Base-by-base conservation (phyloP, 2,113 vertebrate species). In the Stigmatopora nigra region DNA sequence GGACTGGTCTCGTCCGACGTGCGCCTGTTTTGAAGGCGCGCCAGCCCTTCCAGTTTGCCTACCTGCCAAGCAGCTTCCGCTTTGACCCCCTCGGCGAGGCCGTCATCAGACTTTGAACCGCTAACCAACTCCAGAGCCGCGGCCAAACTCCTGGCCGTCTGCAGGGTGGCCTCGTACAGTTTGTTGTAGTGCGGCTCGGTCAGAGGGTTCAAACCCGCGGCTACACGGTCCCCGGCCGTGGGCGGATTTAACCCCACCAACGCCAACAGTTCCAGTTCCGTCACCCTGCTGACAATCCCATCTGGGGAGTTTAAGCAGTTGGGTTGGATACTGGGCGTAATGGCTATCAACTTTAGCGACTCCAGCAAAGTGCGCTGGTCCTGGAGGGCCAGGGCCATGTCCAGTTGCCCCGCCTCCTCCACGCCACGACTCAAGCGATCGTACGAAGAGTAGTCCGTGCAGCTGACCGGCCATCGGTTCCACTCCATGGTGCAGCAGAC, bases 401-500 rank as follows among this genome's bases (percentile, higher is more conserved):
- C 95, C 65, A 98, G 82, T 82, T 99, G 96, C 70, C 97, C 95
- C 65, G 92, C 93, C 86, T 95, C 92, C 81, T 95, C 94, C 64
- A 94, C 92, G 60, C 95, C 95, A 77, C 89, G 91, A 81, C 95
- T 98, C 66, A 98, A 83, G 80, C 91, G 94, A 86, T 98, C 94
- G 0, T 98, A 98, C 0, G 95, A 98, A 63, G 93, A 95, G 70
- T 95, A 92, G 81, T 98, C 94, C 68, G 94, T 90, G 0, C 94
- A 93, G 84, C 94, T 96, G 72, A 99, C 90, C 0, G 95, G 95
- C 95, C 96, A 98, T 72, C 95, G 91, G 70, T 98, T 99, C 97
- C 97, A 98, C 79, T 98, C 96, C 97, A 99, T 99, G 17, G 95
- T 98, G 87, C 97, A 99, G 83, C 94, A 96, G 3, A 99, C 94